phyloP scores from a whole-genome alignment of 2,888 invertebrate genomes.

The Hydrotaea diabolus region DNA sequence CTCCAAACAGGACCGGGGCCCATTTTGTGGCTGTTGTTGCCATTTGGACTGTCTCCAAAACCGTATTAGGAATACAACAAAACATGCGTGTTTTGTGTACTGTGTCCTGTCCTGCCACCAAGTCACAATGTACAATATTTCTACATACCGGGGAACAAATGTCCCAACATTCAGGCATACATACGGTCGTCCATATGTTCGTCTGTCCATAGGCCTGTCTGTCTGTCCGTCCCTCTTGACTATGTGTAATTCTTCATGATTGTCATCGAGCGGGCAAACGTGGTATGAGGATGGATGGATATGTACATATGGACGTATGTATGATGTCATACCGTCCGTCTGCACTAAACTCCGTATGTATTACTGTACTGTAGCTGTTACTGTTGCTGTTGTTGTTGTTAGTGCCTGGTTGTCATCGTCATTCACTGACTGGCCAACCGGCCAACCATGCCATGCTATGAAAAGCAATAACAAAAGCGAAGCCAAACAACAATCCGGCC shows the following conservation, averaged over 20 bases:
- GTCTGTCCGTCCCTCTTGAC: conserved; percentile 31
- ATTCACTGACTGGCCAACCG: conserved; percentile 51
- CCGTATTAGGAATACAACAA: conserved; percentile 62
- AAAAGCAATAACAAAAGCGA: too few relatives aligned
- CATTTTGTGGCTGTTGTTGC: not conserved
- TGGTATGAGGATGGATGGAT: not conserved
- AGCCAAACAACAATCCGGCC: not conserved
- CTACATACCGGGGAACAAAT: conserved; percentile 29
- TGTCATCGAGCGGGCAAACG: conserved; percentile 27
- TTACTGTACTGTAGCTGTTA: conserved; percentile 27
- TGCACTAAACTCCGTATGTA: conserved; percentile 52
- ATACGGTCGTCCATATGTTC: not conserved
- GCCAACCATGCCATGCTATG: not conserved
- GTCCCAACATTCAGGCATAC: conserved; percentile 1
- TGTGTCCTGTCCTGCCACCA: conserved; percentile 55
- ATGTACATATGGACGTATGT: conserved; percentile 17
- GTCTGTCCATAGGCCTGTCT: not conserved
- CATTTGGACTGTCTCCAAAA: conserved; percentile 35
- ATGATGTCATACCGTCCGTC: conserved; percentile 62
- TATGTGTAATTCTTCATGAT: conserved; percentile 62
- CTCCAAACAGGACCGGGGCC: conserved; percentile 23
- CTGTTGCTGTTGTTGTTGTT: conserved; percentile 45
- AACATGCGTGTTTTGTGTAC: conserved; percentile 61
- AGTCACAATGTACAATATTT: conserved; percentile 63
- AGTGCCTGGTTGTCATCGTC: conserved; percentile 64